Percentiles rank a stretch among this genome's conserved stretches.
These are phyloP conservation scores for Stichopus horrens DNA, from an alignment of 53 echinoderm and acorn worm species.

Conservation along the genomic window DNA sequence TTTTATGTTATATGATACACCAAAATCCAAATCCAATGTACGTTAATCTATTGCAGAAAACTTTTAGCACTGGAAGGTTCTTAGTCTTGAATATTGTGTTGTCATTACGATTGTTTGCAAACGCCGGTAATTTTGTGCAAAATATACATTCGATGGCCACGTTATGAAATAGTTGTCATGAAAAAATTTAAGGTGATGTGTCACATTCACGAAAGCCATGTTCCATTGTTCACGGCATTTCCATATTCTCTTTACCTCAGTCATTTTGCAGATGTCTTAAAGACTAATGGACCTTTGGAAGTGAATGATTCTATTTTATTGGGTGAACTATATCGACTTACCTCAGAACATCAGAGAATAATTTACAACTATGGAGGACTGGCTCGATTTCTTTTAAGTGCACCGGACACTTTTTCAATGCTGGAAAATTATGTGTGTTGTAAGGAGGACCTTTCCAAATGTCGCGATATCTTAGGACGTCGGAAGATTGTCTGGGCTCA, in stretches of 20 bases:
- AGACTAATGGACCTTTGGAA: constrained; percentile 68
- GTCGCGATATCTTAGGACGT: constrained; percentile 45
- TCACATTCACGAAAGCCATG: too few relatives aligned
- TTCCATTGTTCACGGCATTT: too few relatives aligned
- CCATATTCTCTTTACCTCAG: constrained; percentile 33
- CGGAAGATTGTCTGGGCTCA: constrained; percentile 36
- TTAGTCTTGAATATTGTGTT: too few relatives aligned
- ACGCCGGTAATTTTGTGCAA: too few relatives aligned
- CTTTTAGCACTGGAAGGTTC: too few relatives aligned
- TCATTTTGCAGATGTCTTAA: constrained; percentile 74
- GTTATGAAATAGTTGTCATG: too few relatives aligned
- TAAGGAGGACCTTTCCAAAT: constrained; percentile 21
- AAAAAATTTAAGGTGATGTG: too few relatives aligned
- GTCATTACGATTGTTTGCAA: too few relatives aligned
- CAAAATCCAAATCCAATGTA: too few relatives aligned
- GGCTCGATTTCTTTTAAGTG: constrained; percentile 55
- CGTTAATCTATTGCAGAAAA: too few relatives aligned
- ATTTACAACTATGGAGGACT: constrained; percentile 59
- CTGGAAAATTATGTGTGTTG: constrained; percentile 30
- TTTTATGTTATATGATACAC: too few relatives aligned
- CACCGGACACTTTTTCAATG: constrained; percentile 4
- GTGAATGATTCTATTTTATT: constrained; percentile 55
- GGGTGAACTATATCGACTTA: constrained; percentile 53
- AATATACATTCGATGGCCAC: too few relatives aligned
- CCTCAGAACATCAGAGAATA: constrained; percentile 49